These are phyloP conservation scores for western clawed frog (Xenopus tropicalis) DNA, from an alignment of 2,113 vertebrate species.

Conservation along the genomic window DNA sequence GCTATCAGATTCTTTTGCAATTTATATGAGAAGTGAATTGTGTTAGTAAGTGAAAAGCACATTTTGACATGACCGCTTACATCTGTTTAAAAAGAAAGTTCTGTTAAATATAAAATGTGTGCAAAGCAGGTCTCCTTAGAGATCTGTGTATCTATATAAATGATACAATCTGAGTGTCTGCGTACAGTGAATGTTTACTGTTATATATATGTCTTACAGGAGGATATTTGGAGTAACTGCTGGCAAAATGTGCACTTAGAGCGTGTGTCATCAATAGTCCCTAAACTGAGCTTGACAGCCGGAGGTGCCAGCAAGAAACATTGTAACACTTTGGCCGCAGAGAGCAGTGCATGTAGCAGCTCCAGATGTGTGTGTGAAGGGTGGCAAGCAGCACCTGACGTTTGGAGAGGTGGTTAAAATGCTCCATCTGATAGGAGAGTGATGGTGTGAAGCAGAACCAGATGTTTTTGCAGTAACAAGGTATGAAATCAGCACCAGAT, in stretches of 20 bases:
- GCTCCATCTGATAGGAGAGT: slow-evolving; percentile 26
- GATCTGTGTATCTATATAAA: slow-evolving; percentile 13
- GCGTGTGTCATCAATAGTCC: slow-evolving; percentile 21
- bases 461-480: slow-evolving; percentile 39
- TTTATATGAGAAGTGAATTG: slow-evolving; percentile 4
- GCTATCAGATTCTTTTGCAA: slow-evolving; percentile 15
- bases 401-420: slow-evolving; percentile 30
- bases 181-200: background rate
- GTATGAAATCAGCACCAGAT: slow-evolving; percentile 38
- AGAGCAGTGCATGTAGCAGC: slow-evolving; percentile 19
- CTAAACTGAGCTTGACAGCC: slow-evolving; percentile 34
- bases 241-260: slow-evolving; percentile 9
- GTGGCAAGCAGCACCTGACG: slow-evolving; percentile 38
- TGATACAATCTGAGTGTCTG: slow-evolving; percentile 10
- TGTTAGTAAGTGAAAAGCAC: slow-evolving; percentile 16
- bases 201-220: background rate
- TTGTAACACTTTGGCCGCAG: slow-evolving; percentile 32
- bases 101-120: background rate
- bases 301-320: slow-evolving; percentile 40
- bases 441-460: slow-evolving; percentile 40
- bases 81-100: slow-evolving; percentile 1
- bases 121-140: slow-evolving; percentile 7
- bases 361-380: slow-evolving; percentile 36
- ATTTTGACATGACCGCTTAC: slow-evolving; percentile 10
- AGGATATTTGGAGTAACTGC: background rate